Evolutionary conservation across 2,888 invertebrate genomes (phyloP).

Genomic region (Athalia cordata): DNA sequence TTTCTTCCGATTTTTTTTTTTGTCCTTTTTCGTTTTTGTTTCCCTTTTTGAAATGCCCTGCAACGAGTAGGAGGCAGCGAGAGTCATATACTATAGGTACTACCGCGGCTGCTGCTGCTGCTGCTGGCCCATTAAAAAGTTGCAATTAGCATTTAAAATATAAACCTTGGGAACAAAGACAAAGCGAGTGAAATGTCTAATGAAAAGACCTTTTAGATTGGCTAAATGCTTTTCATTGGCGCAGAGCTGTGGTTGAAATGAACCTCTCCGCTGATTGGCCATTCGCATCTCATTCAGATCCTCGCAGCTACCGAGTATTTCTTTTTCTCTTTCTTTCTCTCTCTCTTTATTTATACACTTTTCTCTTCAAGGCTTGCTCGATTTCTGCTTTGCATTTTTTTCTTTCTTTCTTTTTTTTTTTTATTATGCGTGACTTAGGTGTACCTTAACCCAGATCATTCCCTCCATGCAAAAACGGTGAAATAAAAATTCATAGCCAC

Average conservation of each 20-base stretch:
- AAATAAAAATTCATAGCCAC: too few relatives aligned
- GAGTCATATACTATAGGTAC: slow-evolving; percentile 49
- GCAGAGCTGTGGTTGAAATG: slow-evolving; percentile 64
- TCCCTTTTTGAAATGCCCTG: slow-evolving; percentile 31
- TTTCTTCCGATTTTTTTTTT: neutral
- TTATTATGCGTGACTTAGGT: too few relatives aligned
- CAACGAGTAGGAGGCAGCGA: slow-evolving; percentile 14
- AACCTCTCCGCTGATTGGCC: slow-evolving; percentile 67
- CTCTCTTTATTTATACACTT: slow-evolving; percentile 40
- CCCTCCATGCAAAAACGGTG: too few relatives aligned
- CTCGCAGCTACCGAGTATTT: too few relatives aligned
- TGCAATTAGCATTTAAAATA: slow-evolving; percentile 73
- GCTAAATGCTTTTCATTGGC: slow-evolving; percentile 71
- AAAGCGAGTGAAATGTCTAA: slow-evolving; percentile 69
- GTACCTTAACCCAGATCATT: too few relatives aligned
- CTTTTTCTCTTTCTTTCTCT: slow-evolving; percentile 35
- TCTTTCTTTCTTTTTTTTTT: too few relatives aligned
- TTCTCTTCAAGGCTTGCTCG: neutral
- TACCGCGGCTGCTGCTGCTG: slow-evolving; percentile 40
- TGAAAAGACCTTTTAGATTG: slow-evolving; percentile 72
- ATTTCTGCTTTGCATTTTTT: too few relatives aligned
- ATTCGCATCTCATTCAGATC: slow-evolving; percentile 34
- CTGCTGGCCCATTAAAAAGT: slow-evolving; percentile 68
- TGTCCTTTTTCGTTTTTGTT: slow-evolving; percentile 12
- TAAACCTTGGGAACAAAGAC: slow-evolving; percentile 63